Conservation (phyloP, 2,888 invertebrate genomes). For the Herminia tarsipennalis region DNA sequence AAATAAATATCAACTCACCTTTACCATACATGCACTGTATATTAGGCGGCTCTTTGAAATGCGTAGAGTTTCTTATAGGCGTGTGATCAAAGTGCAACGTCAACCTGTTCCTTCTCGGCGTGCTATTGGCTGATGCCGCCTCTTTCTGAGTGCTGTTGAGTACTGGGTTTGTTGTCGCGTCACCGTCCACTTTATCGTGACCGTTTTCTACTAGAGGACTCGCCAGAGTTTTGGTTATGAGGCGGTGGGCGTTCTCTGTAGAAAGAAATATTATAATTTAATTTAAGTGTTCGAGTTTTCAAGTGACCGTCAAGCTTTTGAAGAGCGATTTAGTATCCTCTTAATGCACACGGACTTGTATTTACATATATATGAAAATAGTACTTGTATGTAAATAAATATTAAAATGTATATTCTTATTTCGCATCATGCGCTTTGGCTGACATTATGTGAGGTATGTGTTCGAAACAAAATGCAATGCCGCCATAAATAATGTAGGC, state of each 20-base stretch:
- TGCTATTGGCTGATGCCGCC: slow-evolving; percentile 69
- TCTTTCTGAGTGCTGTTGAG: slow-evolving; percentile 59
- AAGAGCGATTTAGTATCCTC: too few species aligned
- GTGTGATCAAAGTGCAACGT: slow-evolving; percentile 91
- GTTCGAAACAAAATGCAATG: too few species aligned
- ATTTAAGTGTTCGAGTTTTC: too few species aligned
- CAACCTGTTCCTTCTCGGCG: slow-evolving; percentile 87
- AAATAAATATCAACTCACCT: slow-evolving; percentile 59
- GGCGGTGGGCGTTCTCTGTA: slow-evolving; percentile 92
- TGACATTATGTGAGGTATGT: too few species aligned
- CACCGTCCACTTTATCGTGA: slow-evolving; percentile 69
- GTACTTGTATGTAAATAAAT: too few species aligned
- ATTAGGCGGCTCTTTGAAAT: slow-evolving; percentile 89
- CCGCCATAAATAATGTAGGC: too few species aligned
- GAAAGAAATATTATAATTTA: too few species aligned
- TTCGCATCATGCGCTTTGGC: too few species aligned
- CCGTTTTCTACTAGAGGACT: slow-evolving; percentile 72
- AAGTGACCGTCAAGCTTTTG: too few species aligned
- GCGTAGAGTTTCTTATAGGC: slow-evolving; percentile 88
- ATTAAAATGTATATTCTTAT: too few species aligned
- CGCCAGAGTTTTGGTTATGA: slow-evolving; percentile 71
- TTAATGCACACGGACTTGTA: too few species aligned
- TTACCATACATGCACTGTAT: slow-evolving; percentile 69
- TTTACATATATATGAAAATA: not conserved
- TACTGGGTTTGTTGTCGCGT: slow-evolving; percentile 50